Percentiles rank a stretch among this genome's conserved stretches.
Evolutionary conservation across 2,888 invertebrate species (phyloP).

Genomic region (Lasioglossum lativentre): DNA sequence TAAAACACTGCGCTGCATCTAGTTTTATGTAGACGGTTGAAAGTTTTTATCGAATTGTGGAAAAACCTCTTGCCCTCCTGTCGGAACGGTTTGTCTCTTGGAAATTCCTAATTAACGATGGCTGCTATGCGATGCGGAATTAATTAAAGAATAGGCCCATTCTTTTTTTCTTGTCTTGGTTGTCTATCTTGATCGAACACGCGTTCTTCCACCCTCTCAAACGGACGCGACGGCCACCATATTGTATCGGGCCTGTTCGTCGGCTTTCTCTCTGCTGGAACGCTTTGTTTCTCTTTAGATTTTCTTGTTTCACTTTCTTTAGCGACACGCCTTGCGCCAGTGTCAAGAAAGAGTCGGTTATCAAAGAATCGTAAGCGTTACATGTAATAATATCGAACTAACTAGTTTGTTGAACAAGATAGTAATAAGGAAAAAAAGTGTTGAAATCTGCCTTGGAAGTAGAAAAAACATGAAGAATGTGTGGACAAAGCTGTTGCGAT

Average conservation of each 20-base stretch:
- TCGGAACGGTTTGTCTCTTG: background rate
- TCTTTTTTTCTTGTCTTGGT: background rate
- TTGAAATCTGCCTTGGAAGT: background rate
- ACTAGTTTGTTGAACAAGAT: background rate
- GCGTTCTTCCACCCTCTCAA: background rate
- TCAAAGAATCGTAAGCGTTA: background rate
- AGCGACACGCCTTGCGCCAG: background rate
- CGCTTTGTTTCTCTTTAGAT: background rate
- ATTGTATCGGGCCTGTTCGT: background rate
- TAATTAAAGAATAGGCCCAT: background rate
- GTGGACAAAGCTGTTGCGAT: slow-evolving; percentile 30
- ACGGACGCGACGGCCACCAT: background rate
- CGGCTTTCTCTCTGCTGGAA: background rate
- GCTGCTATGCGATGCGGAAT: background rate
- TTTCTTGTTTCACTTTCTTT: background rate
- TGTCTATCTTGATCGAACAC: background rate
- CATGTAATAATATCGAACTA: background rate
- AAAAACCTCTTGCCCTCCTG: background rate
- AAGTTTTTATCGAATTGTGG: background rate
- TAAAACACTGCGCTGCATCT: background rate
- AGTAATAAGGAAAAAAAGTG: background rate
- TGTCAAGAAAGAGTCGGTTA: background rate
- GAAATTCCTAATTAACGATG: background rate
- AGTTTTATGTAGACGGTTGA: background rate
- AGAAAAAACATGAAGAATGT: slow-evolving; percentile 14